These are phyloP conservation scores for Notothenia rossii DNA, from an alignment of 2,113 vertebrate species.

Conservation along the genomic window DNA sequence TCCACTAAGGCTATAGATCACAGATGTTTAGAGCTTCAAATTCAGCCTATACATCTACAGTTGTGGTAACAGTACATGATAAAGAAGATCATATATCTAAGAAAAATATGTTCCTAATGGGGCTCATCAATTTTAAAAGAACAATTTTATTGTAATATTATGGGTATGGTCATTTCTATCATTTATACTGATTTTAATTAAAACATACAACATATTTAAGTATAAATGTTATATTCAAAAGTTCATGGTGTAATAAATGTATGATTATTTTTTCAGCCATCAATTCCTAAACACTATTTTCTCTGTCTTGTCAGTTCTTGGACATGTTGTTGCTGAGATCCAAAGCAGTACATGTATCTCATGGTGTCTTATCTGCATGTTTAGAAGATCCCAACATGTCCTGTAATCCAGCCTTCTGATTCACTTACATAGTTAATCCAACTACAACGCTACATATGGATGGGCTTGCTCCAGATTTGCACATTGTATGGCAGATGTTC, in stretches of 20 bases:
- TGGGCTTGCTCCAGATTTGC: constrained; percentile 56
- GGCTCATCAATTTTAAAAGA: too few relatives aligned
- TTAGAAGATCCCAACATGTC: constrained; percentile 40
- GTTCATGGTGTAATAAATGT: too few relatives aligned
- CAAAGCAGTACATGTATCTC: constrained; percentile 29
- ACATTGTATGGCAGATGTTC: constrained; percentile 60
- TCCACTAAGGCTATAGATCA: constrained; percentile 15
- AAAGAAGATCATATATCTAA: background rate
- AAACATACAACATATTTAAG: too few relatives aligned
- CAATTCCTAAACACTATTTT: background rate
- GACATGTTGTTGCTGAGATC: constrained; percentile 22
- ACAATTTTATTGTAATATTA: too few relatives aligned
- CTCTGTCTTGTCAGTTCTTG: constrained; percentile 9
- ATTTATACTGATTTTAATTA: too few relatives aligned
- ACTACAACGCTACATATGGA: constrained; percentile 51
- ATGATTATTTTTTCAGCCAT: too few relatives aligned
- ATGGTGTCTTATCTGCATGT: constrained; percentile 31
- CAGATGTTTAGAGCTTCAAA: background rate
- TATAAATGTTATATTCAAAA: too few relatives aligned
- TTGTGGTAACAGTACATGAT: background rate
- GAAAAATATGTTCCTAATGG: background rate
- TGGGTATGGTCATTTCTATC: too few relatives aligned
- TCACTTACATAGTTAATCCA: constrained; percentile 62
- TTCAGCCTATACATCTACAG: background rate
- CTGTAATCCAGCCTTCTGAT: constrained; percentile 54